phyloP scores from a whole-genome alignment of 1,140 invertebrate genomes.

The Drosophila orena region DNA sequence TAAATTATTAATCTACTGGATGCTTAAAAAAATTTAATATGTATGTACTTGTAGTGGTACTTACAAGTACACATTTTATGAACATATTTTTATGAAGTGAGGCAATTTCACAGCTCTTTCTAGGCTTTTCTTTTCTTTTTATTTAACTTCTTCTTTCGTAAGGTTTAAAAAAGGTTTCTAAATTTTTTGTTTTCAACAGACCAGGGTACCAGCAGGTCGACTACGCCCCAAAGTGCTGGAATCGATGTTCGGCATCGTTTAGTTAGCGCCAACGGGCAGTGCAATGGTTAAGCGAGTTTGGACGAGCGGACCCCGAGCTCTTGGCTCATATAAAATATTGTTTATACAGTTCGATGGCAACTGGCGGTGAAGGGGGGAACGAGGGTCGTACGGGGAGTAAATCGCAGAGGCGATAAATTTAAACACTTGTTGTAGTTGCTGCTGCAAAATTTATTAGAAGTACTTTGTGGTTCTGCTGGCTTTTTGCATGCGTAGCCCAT shows the following conservation, averaged over 20 bases:
- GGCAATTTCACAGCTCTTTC: too few species aligned
- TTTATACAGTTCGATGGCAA: slow-evolving; percentile 57
- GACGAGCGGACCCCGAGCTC: slow-evolving; percentile 49
- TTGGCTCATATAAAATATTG: slow-evolving; percentile 71
- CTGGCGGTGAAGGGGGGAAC: neutral
- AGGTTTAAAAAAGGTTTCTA: neutral
- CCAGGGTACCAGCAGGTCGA: slow-evolving; percentile 5
- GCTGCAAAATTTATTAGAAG: slow-evolving; percentile 79
- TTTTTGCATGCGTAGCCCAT: slow-evolving; percentile 65
- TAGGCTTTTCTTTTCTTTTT: too few species aligned
- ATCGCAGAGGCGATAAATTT: slow-evolving; percentile 78
- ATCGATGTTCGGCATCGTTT: slow-evolving; percentile 54
- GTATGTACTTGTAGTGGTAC: too few species aligned
- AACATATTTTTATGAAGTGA: too few species aligned
- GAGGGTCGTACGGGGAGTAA: slow-evolving; percentile 22
- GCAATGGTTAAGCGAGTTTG: slow-evolving; percentile 54
- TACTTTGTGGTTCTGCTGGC: slow-evolving; percentile 75
- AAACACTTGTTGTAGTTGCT: slow-evolving; percentile 80
- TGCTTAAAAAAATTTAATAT: too few species aligned
- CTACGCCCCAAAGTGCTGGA: neutral
- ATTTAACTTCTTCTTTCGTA: too few species aligned
- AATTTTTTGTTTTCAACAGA: too few species aligned
- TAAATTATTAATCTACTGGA: too few species aligned
- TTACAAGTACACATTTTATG: too few species aligned
- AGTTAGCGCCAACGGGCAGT: slow-evolving; percentile 66